These are phyloP conservation scores for Zingel zingel DNA, from an alignment of 2,113 vertebrate genomes.

Conservation along the genomic window DNA sequence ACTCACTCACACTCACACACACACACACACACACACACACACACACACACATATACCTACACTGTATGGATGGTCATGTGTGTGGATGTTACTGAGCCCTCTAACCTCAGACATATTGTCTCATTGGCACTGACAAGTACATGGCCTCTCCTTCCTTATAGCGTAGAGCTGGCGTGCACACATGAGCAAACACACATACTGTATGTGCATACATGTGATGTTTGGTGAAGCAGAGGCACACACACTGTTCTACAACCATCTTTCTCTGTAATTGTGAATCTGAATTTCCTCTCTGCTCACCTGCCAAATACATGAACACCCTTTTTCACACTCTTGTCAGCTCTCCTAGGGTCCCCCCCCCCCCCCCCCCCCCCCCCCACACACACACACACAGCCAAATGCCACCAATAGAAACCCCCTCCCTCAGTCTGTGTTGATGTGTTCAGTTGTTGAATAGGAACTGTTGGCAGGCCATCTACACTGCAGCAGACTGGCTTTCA, in stretches of 20 bases:
- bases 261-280: constrained; percentile 27
- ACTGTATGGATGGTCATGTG: constrained; percentile 6
- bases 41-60: background rate
- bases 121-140: constrained; percentile 42
- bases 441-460: constrained; percentile 58
- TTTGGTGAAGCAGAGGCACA: background rate
- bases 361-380: background rate
- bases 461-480: constrained; percentile 58
- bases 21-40: constrained; percentile 20
- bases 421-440: constrained; percentile 43
- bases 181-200: background rate
- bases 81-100: constrained; percentile 19
- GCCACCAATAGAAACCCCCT: constrained; percentile 25
- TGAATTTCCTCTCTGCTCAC: constrained; percentile 32
- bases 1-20: background rate
- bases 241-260: background rate
- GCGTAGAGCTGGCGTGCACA: constrained; percentile 1
- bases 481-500: constrained; percentile 58
- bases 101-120: constrained; percentile 19
- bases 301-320: constrained; percentile 54
- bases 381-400: constrained; percentile 40
- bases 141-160: background rate
- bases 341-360: background rate
- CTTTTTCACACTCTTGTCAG: constrained; percentile 46
- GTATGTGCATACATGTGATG: background rate